phyloP scores from a whole-genome alignment of 2,113 vertebrate species.

The Mastomys natalensis region DNA sequence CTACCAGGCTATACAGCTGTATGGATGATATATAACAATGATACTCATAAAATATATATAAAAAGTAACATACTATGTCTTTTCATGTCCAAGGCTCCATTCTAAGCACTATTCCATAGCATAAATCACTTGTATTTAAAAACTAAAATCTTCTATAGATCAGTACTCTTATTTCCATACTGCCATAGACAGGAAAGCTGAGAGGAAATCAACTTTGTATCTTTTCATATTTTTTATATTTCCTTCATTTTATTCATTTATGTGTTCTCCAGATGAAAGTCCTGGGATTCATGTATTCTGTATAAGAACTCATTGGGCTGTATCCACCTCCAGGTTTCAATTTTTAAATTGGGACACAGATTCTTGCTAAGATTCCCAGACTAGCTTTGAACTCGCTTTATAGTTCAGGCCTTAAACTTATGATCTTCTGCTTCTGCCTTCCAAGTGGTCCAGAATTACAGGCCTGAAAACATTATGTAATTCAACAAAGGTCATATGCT shows the following conservation, averaged over 20 bases:
- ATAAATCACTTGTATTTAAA: not conserved
- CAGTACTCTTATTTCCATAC: not conserved
- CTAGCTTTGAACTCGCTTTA: too few species aligned
- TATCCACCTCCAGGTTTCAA: too few species aligned
- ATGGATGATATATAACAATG: not conserved
- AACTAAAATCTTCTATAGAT: not conserved
- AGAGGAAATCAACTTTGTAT: not conserved
- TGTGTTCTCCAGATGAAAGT: not conserved
- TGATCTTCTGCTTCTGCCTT: not conserved
- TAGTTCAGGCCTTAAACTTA: not conserved
- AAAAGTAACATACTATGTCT: not conserved
- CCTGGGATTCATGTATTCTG: accelerated
- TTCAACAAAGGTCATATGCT: not conserved
- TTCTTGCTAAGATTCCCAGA: not conserved
- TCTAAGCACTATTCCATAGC: not conserved
- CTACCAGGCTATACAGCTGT: not conserved
- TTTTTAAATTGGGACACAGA: not conserved
- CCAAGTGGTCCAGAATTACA: not conserved
- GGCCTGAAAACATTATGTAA: not conserved
- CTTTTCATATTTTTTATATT: not conserved
- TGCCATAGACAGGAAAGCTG: not conserved
- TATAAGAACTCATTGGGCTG: not conserved
- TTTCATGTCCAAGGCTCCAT: not conserved
- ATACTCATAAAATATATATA: not conserved
- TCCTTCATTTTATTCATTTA: not conserved